Base-by-base conservation (phyloP, 1,140 invertebrate genomes). In the Drosophila malerkotliana region DNA sequence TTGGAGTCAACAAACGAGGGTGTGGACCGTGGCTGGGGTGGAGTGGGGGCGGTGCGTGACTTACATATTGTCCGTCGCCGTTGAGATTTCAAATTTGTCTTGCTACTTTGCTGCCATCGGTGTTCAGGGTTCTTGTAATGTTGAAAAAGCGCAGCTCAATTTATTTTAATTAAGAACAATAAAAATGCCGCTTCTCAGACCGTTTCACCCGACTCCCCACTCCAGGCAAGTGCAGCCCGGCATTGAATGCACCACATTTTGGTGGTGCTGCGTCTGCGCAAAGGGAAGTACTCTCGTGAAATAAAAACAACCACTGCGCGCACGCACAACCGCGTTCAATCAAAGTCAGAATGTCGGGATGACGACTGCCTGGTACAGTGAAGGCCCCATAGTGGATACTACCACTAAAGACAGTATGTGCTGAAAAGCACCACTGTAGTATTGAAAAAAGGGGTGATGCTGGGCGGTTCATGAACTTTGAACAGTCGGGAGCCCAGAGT, bases 121-220 rank as follows among this genome's bases (percentile, higher is more conserved):
- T 32, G 32, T 3, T 32, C 32, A 32, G 32, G 7, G 32, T 79
- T 82, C 83, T 88, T 87, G 82, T 88, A 88, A 89, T 89, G 72
- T 76, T 89, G 76, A 88, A 88, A 88, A 88, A 88, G 83, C 83
- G 83, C 83, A 88, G 79, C 83, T 88, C 83, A 88, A 88, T 88
- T 88, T 88, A 88, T 88, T 89, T 88, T 88, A 88, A 88, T 88
- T 88, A 88, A 88, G 83, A 88, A 84, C 79, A 88, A 88, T 88
- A 88, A 88, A 87, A 79, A 63, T 18, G 59, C 72, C 57, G 64
- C 41, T 71, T 60, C 71, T 61, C 47, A 6, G 62, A 49, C 67
- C 52, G 39, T n/a, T 39, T 15, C n/a, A 37, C 59, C 21, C 21
- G 26, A 39, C 32, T 21, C n/a, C 47, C 21, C 15, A 9, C 6